Evolutionary conservation across 23 tunicate species (phyloP).

Genomic region (Halocynthia roretzi): DNA sequence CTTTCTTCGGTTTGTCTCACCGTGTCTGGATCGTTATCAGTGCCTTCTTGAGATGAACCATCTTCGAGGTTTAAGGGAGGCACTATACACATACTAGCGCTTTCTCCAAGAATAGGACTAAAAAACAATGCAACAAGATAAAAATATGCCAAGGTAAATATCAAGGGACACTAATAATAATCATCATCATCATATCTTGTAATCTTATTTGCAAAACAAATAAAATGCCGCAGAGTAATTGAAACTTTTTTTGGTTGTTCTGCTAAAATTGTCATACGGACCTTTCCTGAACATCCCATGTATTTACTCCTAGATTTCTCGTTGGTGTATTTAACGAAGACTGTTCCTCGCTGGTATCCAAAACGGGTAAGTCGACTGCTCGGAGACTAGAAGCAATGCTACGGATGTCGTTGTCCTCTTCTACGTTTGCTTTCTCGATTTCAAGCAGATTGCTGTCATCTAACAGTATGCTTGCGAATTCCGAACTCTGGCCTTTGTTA

Average conservation of each 20-base stretch:
- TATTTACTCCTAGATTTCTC: background rate
- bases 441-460: constrained; percentile 14
- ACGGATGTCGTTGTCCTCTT: constrained; percentile 4
- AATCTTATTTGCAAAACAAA: too few species aligned
- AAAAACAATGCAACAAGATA: background rate
- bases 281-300: constrained; percentile 18
- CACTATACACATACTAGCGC: constrained; percentile 45
- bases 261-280: too few species aligned
- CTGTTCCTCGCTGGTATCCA: constrained; percentile 19
- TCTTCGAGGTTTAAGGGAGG: background rate
- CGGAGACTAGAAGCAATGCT: constrained; percentile 4
- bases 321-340: constrained; percentile 3
- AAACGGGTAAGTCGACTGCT: constrained; percentile 12
- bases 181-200: too few species aligned
- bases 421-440: constrained; percentile 10
- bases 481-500: constrained; percentile 4
- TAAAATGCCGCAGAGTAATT: too few species aligned
- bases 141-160: too few species aligned
- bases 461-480: constrained; percentile 13
- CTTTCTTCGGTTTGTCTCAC: constrained; percentile 4
- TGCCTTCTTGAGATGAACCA: background rate
- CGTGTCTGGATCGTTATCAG: background rate
- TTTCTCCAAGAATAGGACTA: constrained; percentile 40
- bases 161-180: too few species aligned
- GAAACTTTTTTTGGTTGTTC: too few species aligned